Evolutionary conservation across 2,113 vertebrate species (phyloP).

Genomic region (Microcebus jonahi): DNA sequence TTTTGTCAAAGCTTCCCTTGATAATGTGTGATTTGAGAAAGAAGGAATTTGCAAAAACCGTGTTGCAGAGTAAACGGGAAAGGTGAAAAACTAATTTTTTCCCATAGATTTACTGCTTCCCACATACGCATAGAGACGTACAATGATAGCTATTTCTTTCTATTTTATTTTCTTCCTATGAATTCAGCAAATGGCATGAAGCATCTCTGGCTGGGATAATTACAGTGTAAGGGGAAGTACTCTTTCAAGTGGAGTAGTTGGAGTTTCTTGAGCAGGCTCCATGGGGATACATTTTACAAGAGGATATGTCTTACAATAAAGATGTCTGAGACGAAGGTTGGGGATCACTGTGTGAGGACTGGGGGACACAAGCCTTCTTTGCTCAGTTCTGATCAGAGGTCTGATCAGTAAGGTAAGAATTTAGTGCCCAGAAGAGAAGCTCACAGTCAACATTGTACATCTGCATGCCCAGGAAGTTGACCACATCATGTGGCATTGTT

Average conservation of each 20-base stretch:
- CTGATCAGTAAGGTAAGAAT: background rate
- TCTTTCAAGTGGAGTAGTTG: slow-evolving; percentile 39
- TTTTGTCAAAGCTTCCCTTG: slow-evolving; percentile 10
- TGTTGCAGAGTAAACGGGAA: slow-evolving; percentile 43
- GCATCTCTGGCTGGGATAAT: slow-evolving; percentile 57
- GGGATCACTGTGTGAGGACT: background rate
- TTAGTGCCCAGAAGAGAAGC: background rate
- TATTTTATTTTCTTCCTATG: slow-evolving; percentile 49
- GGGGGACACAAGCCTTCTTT: background rate
- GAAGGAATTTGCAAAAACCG: slow-evolving; percentile 58
- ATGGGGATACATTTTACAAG: background rate
- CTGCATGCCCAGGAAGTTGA: background rate
- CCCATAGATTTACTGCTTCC: slow-evolving; percentile 15
- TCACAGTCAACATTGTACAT: background rate
- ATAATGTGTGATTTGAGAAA: slow-evolving; percentile 56
- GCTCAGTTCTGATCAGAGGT: background rate
- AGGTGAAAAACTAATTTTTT: slow-evolving; percentile 43
- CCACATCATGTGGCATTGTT: background rate
- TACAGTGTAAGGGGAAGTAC: slow-evolving; percentile 18
- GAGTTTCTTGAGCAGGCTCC: background rate
- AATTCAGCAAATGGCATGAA: slow-evolving; percentile 49
- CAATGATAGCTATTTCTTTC: slow-evolving; percentile 48
- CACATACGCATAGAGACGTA: slow-evolving; percentile 44
- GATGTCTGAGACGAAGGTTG: background rate
- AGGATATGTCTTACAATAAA: background rate